A percentile compares a stretch with the other conserved stretches of the same genome.
phyloP scores from a whole-genome alignment of 2,888 invertebrate genomes.

The Melanchra persicariae region DNA sequence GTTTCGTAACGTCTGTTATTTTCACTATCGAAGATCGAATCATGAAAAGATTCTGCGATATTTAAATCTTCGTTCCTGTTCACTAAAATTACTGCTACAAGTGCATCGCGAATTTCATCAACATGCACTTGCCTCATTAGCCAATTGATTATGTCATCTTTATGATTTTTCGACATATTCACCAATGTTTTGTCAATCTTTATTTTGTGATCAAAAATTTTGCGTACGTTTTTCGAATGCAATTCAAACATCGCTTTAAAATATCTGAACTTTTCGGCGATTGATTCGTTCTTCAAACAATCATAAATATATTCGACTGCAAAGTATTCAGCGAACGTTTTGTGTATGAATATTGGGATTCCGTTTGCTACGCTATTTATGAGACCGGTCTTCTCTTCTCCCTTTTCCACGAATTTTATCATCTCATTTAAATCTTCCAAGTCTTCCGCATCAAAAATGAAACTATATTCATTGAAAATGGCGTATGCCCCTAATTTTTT shows the following conservation, averaged over 20 bases:
- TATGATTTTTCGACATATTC: not conserved
- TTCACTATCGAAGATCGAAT: not conserved
- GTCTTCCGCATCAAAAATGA: too few relatives aligned
- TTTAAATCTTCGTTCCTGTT: not conserved
- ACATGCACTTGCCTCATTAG: not conserved
- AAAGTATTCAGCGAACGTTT: constrained; percentile 44
- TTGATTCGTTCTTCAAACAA: constrained; percentile 26
- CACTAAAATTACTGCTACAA: not conserved
- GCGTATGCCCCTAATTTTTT: constrained; percentile 50
- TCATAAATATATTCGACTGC: constrained; percentile 52
- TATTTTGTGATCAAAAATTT: constrained; percentile 19
- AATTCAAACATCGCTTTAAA: constrained; percentile 8
- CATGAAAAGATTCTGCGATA: not conserved
- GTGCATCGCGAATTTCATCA: not conserved
- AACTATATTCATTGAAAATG: constrained; percentile 10
- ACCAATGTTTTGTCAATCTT: not conserved
- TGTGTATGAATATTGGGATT: constrained; percentile 41
- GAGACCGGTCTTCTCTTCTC: constrained; percentile 46
- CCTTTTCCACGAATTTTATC: constrained; percentile 27
- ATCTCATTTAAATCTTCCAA: constrained; percentile 27
- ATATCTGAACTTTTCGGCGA: not conserved
- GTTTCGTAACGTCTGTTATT: not conserved
- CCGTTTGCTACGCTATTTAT: constrained; percentile 36
- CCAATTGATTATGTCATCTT: not conserved
- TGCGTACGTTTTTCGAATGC: not conserved